These are phyloP conservation scores for Fregetta grallaria DNA, from an alignment of 2,113 vertebrate genomes.

Conservation along the genomic window DNA sequence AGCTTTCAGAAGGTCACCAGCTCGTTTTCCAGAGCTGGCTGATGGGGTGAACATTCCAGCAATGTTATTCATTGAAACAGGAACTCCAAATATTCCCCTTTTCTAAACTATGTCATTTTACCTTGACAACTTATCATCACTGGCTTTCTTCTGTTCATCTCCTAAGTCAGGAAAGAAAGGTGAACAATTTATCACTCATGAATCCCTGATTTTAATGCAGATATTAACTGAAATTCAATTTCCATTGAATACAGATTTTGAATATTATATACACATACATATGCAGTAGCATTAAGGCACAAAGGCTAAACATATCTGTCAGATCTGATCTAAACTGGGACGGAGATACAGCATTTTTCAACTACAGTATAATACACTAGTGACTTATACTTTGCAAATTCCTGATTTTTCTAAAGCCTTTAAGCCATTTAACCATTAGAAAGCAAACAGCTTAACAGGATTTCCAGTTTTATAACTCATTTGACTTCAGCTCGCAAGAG, in stretches of 20 bases:
- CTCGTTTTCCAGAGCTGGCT: conserved; percentile 49
- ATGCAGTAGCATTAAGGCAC: not conserved
- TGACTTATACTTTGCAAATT: not conserved
- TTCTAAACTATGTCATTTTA: conserved; percentile 53
- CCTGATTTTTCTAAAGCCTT: not conserved
- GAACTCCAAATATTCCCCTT: conserved; percentile 11
- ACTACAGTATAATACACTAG: not conserved
- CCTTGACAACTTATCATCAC: conserved; percentile 28
- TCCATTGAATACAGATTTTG: conserved; percentile 5
- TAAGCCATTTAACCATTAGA: not conserved
- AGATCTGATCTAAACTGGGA: not conserved
- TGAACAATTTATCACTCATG: conserved; percentile 31
- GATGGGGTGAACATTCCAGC: conserved; percentile 23
- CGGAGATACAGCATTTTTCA: not conserved
- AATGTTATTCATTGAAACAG: conserved; percentile 46
- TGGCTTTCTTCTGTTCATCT: not conserved
- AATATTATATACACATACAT: not conserved
- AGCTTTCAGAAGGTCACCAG: too few species aligned
- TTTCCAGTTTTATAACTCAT: not conserved
- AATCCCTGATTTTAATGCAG: conserved; percentile 24
- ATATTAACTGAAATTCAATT: conserved; percentile 38
- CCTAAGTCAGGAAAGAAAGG: conserved; percentile 24
- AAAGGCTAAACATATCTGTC: conserved; percentile 10
- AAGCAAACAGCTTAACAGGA: not conserved
- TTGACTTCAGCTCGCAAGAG: not conserved